Evolutionary conservation across 2,888 invertebrate genomes (phyloP), one percentile per base, ranked within the genome.

Genomic region (Rotaria sp.): DNA sequence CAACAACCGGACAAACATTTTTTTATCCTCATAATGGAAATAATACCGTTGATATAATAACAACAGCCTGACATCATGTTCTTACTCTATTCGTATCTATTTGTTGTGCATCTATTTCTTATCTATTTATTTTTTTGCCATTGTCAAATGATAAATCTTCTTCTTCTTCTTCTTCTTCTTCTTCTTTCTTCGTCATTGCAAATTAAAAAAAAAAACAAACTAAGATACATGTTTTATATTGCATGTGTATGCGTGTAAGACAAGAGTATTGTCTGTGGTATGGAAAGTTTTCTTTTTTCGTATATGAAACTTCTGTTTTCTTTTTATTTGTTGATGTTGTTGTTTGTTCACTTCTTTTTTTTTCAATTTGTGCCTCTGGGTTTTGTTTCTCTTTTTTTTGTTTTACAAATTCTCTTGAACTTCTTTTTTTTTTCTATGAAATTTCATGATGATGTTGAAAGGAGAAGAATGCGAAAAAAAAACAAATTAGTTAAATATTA

Each of bases 101-200:
- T 67, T 67, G 67, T 67, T 67, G 67, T 67, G 67, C 67, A 67
- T 67, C 67, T 67, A 67, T 35, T 67, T 67, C 67, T 67, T 67
- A 67, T 35, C 38, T 67, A 67, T 67, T 35, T 67, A 67, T 67
- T 67, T 67, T 67, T 67, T 35, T 67, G 35, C 67, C 67, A 67
- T 67, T 67, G 67, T 67, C 67, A 67, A 67, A 67, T 67, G 67
- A 67, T 67, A 67, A 67, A 18, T 38, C 21, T 67, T 67, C 8
- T 67, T 35, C 35, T 35, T 67, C 35, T 67, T 67, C 18, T 18
- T 50, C n/a, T n/a, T 67, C 8, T 67, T 35, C 35, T 35, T 67
- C 35, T 67, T 67, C 18, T 18, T 50, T 67, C 30, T 67, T 67
- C 7, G 0, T 67, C 35, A 67, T 67, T 67, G 21, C 67, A 67